phyloP scores from a whole-genome alignment of 2,113 vertebrate genomes.

The Embiotoca jacksoni region DNA sequence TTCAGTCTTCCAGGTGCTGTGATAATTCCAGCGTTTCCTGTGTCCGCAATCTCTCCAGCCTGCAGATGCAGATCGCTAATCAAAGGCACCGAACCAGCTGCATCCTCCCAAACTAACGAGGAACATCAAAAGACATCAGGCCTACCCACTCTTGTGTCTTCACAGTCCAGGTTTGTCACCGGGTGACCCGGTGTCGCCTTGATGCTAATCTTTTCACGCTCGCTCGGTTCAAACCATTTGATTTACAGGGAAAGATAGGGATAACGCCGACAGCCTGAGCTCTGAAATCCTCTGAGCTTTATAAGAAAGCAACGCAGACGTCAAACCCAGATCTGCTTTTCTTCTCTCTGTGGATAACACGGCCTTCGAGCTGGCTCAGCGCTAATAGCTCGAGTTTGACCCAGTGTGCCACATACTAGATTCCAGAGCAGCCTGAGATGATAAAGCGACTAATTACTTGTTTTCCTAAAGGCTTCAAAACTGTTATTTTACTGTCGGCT shows the following conservation, averaged over 20 bases:
- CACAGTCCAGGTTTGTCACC: constrained; percentile 39
- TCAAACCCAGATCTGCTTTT: constrained; percentile 38
- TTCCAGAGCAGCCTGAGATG: constrained; percentile 61
- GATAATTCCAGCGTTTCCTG: constrained; percentile 54
- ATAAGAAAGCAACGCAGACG: constrained; percentile 18
- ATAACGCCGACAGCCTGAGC: constrained; percentile 26
- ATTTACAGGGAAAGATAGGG: constrained; percentile 41
- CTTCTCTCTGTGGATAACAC: constrained; percentile 43
- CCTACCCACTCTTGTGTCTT: constrained; percentile 10
- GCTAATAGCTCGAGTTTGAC: constrained; percentile 60
- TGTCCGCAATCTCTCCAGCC: constrained; percentile 44
- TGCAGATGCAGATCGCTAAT: constrained; percentile 68
- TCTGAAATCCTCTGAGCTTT: constrained; percentile 36
- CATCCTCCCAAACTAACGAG: constrained; percentile 44
- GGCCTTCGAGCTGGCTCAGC: constrained; percentile 40
- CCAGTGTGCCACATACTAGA: constrained; percentile 38
- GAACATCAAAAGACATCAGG: constrained; percentile 42
- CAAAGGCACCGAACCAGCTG: constrained; percentile 59
- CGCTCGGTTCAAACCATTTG: constrained; percentile 16
- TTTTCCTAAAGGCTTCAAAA: constrained; percentile 66
- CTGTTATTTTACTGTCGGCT: constrained; percentile 67
- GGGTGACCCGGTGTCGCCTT: constrained; percentile 2
- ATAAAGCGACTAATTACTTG: constrained; percentile 71
- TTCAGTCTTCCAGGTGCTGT: constrained; percentile 54
- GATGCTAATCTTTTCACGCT: constrained; percentile 36